These are phyloP conservation scores for Petrolisthes manimaculis DNA, from an alignment of 2,888 invertebrate genomes.

Conservation along the genomic window DNA sequence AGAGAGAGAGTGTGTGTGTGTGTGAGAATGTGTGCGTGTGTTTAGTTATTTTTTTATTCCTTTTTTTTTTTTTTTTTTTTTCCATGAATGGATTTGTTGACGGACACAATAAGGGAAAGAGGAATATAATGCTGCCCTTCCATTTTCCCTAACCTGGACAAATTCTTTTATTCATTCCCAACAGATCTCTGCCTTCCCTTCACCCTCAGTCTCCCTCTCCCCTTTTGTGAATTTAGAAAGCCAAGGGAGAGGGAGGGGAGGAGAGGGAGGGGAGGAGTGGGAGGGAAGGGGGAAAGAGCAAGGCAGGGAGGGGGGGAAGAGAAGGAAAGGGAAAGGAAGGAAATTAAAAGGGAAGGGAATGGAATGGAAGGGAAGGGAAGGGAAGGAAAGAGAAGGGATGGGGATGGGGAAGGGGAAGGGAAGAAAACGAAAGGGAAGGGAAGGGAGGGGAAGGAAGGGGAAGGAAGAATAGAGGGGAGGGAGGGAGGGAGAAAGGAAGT, in stretches of 20 bases:
- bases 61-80: not conserved
- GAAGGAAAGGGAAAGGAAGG: not conserved
- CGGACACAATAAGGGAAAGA: not conserved
- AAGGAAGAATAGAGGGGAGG: not conserved
- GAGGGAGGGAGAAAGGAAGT: not conserved
- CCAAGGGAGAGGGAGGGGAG: not conserved
- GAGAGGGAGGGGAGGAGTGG: not conserved
- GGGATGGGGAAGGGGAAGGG: not conserved
- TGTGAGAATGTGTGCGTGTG: not conserved
- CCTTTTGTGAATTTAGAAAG: not conserved
- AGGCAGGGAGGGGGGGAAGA: not conserved
- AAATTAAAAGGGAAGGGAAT: not conserved
- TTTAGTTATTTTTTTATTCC: not conserved
- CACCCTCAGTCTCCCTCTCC: conserved; percentile 8
- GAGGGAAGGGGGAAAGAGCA: not conserved
- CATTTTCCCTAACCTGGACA: not conserved
- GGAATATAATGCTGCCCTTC: not conserved
- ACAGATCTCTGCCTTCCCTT: not conserved
- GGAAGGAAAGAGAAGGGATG: not conserved
- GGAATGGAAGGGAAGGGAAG: not conserved
- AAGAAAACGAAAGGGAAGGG: not conserved
- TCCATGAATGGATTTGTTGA: not conserved
- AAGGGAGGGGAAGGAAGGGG: not conserved
- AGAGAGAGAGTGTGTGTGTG: not conserved
- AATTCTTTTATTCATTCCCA: not conserved